These are phyloP conservation scores for Lepidotrigona ventralis DNA, from an alignment of 1,140 invertebrate genomes.

Conservation along the genomic window DNA sequence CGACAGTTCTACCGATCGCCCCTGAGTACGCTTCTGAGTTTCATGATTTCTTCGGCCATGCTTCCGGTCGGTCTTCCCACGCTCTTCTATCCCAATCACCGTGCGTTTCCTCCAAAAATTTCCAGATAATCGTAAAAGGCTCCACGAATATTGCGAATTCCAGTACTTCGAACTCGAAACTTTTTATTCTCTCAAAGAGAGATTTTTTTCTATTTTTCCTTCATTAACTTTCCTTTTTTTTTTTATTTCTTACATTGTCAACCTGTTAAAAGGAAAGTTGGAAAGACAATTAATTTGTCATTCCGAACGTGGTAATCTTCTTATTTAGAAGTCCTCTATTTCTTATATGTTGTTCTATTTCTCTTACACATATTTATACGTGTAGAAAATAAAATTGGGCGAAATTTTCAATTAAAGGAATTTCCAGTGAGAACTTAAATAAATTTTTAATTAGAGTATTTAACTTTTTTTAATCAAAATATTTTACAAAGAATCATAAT, in stretches of 20 bases:
- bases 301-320: neutral
- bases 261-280: neutral
- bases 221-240: no score
- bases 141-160: neutral
- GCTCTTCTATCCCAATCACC: neutral
- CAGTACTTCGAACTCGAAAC: neutral
- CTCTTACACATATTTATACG: neutral
- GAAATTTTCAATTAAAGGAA: no score
- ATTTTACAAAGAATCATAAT: neutral
- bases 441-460: no score
- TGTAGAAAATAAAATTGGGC: no score
- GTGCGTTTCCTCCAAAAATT: neutral
- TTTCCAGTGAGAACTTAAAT: no score
- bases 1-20: slow-evolving; percentile 31
- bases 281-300: neutral
- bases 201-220: no score
- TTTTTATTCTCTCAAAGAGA: neutral
- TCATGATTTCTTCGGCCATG: slow-evolving; percentile 67
- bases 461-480: neutral
- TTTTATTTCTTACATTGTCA: neutral
- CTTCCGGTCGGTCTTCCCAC: slow-evolving; percentile 62
- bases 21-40: slow-evolving; percentile 60
- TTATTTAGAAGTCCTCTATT: neutral
- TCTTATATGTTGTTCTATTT: neutral
- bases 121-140: neutral